Evolutionary conservation across 1,140 invertebrate species (phyloP).

Genomic region (Drosophila rhopaloa): DNA sequence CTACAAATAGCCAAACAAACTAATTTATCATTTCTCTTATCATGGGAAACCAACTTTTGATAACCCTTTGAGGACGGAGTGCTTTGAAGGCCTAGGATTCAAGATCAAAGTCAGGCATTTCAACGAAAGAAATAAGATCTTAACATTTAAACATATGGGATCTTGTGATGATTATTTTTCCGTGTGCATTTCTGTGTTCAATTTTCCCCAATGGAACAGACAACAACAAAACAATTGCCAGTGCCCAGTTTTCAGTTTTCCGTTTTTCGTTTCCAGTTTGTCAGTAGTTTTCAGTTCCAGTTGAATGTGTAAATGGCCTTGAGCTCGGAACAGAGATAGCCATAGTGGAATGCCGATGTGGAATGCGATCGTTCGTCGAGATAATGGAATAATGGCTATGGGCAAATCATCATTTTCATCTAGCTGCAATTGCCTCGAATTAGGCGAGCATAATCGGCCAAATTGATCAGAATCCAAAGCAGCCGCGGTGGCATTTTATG

Average conservation of each 20-base stretch:
- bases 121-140: neutral
- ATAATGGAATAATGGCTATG: slow-evolving; percentile 36
- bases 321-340: slow-evolving; percentile 30
- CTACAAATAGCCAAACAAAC: neutral
- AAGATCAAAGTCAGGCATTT: slow-evolving; percentile 26
- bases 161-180: neutral
- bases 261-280: slow-evolving; percentile 17
- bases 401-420: slow-evolving; percentile 34
- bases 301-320: slow-evolving; percentile 44
- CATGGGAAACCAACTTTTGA: neutral
- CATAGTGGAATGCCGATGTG: slow-evolving; percentile 24
- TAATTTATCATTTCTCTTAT: slow-evolving; percentile 28
- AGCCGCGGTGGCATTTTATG: neutral
- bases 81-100: neutral
- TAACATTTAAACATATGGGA: neutral
- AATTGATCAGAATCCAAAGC: slow-evolving; percentile 37
- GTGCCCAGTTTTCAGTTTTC: slow-evolving; percentile 14
- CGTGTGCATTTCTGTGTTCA: slow-evolving; percentile 10
- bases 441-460: slow-evolving; percentile 40
- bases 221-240: slow-evolving; percentile 32
- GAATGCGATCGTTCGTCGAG: slow-evolving; percentile 34
- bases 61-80: neutral
- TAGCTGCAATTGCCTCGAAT: slow-evolving; percentile 29
- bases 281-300: slow-evolving; percentile 28
- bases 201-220: slow-evolving; percentile 19